phyloP scores from a whole-genome alignment of 2,113 vertebrate genomes.

The Mus pahari region DNA sequence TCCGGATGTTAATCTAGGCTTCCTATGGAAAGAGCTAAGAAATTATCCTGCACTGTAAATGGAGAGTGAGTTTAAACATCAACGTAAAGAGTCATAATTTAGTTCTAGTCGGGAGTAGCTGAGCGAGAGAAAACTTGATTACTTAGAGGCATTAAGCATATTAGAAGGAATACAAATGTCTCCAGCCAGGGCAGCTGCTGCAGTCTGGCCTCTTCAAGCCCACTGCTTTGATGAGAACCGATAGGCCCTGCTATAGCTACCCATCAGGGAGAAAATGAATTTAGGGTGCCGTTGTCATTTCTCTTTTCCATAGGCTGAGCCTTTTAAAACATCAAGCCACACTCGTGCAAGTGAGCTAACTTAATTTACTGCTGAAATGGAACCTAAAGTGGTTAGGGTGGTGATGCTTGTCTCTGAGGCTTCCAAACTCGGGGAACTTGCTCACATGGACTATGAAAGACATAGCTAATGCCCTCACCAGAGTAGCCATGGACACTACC shows the following conservation, averaged over 20 bases:
- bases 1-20: conserved; percentile 36
- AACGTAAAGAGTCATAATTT: conserved; percentile 48
- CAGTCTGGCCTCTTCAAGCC: background rate
- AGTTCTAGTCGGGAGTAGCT: conserved; percentile 22
- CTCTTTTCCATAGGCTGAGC: background rate
- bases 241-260: background rate
- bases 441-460: background rate
- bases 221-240: background rate
- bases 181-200: background rate
- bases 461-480: fast-evolving
- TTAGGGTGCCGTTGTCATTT: background rate
- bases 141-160: background rate
- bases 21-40: conserved; percentile 36
- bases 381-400: background rate
- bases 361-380: conserved; percentile 39
- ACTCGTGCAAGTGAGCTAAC: background rate
- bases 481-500: background rate
- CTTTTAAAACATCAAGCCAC: background rate
- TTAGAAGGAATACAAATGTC: background rate
- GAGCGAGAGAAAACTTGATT: conserved; percentile 18
- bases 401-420: background rate
- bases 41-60: conserved; percentile 2
- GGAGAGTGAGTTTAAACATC: conserved; percentile 51
- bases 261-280: background rate
- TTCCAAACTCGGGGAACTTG: background rate